Evolutionary conservation across 2,113 vertebrate genomes (phyloP).

Genomic region (Corythoichthys intestinalis): DNA sequence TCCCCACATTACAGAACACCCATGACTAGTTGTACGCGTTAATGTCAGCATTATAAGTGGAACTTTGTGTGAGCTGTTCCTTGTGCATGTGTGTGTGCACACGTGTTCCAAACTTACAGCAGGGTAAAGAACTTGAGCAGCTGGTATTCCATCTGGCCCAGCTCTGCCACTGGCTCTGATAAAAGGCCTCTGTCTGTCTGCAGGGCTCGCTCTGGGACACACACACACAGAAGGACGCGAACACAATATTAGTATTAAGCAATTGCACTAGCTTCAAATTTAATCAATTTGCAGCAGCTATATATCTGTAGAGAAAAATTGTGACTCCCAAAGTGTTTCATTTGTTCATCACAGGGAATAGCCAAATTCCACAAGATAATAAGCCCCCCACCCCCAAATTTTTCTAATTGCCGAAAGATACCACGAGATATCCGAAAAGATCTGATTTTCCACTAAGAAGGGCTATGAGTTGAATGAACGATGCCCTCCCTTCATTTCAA

Average conservation of each 20-base stretch:
- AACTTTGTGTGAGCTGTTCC: conserved; percentile 32
- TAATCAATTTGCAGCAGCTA: background rate
- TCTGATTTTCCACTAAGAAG: too few relatives aligned
- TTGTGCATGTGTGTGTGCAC: conserved; percentile 14
- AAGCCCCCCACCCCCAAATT: too few relatives aligned
- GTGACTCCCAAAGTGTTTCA: background rate
- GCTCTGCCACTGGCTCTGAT: conserved; percentile 73
- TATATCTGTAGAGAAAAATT: background rate
- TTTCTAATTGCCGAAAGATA: too few relatives aligned
- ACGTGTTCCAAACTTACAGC: conserved; percentile 75
- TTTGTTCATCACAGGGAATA: background rate
- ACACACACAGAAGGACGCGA: conserved; percentile 23
- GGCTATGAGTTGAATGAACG: too few relatives aligned
- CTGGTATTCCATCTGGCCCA: conserved; percentile 84
- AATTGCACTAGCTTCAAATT: background rate
- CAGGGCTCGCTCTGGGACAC: conserved; percentile 75
- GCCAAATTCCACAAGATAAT: background rate
- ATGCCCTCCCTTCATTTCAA: too few relatives aligned
- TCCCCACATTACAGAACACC: background rate
- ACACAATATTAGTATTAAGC: conserved; percentile 22
- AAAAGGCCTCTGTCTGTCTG: conserved; percentile 77
- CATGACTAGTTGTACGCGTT: conserved; percentile 28
- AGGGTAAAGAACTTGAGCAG: conserved; percentile 91
- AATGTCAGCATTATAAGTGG: conserved; percentile 9
- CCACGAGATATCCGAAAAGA: too few relatives aligned